A percentile compares a stretch with the other conserved stretches of the same genome.
Conservation (phyloP, 1,140 invertebrate genomes). For the Polypedilum pembai region DNA sequence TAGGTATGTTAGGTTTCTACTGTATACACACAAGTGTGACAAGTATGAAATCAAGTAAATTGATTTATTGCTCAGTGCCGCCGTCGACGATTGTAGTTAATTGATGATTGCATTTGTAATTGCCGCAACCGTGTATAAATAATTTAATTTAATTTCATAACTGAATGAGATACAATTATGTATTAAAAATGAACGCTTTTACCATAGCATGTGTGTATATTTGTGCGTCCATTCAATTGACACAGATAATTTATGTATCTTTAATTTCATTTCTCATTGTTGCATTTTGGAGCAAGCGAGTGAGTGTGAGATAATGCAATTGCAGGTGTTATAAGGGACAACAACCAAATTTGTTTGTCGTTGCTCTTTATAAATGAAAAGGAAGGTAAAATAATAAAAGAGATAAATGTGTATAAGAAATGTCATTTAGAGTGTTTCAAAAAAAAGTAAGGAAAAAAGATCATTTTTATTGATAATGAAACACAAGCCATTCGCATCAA, state of each 20-base stretch:
- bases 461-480: background rate
- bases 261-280: constrained; percentile 6
- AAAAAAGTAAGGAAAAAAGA: background rate
- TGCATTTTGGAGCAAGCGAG: too few relatives aligned
- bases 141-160: background rate
- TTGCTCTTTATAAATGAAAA: constrained; percentile 8
- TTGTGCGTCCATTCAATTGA: background rate
- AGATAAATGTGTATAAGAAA: background rate
- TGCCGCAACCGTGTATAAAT: constrained; percentile 1
- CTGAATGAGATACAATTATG: too few relatives aligned
- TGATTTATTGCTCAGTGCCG: constrained; percentile 5
- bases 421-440: background rate
- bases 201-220: background rate
- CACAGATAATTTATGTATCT: constrained; percentile 5
- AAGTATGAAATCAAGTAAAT: constrained; percentile 22
- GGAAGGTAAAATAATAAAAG: background rate
- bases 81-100: too few relatives aligned
- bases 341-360: background rate
- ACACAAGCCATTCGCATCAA: background rate
- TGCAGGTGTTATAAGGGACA: background rate
- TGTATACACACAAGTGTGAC: constrained; percentile 1
- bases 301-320: background rate
- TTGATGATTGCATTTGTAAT: background rate
- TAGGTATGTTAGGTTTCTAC: background rate
- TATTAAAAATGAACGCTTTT: too few relatives aligned